Percentiles rank a stretch among this genome's conserved stretches.
Conservation (phyloP, 1,140 invertebrate species). For the Meteorus sp. region DNA sequence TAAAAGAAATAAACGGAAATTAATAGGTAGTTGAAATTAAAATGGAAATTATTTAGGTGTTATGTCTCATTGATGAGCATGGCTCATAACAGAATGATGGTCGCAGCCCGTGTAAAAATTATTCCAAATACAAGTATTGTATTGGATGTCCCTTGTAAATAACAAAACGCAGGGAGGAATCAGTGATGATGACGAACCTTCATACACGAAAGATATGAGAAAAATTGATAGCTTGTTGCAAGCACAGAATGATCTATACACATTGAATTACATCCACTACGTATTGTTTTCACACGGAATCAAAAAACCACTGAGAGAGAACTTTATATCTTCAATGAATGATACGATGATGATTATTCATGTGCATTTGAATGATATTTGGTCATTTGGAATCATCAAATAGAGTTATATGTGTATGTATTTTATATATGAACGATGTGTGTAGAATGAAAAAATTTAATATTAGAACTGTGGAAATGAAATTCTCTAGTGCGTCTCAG, state of each 20-base stretch:
- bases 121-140: constrained; percentile 34
- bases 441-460: constrained; percentile 11
- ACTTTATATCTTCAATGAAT: too few species aligned
- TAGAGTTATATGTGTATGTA: too few species aligned
- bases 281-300: too few species aligned
- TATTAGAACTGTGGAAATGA: background rate
- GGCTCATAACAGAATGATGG: constrained; percentile 41
- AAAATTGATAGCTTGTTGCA: too few species aligned
- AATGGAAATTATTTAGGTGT: constrained; percentile 28
- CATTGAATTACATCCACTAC: too few species aligned
- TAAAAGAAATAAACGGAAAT: constrained; percentile 13
- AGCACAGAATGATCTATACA: too few species aligned
- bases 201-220: too few species aligned
- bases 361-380: too few species aligned
- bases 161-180: constrained; percentile 20
- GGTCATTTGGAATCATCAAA: too few species aligned
- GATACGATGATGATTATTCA: too few species aligned
- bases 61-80: constrained; percentile 24
- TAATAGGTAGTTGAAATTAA: constrained; percentile 18
- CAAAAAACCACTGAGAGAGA: too few species aligned
- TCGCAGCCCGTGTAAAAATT: constrained; percentile 46
- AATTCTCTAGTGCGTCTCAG: constrained; percentile 2
- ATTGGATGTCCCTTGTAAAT: constrained; percentile 58
- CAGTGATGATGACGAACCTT: background rate
- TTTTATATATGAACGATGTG: too few species aligned